Evolutionary conservation across 2,113 vertebrate species (phyloP).

Genomic region (Anolis carolinensis): DNA sequence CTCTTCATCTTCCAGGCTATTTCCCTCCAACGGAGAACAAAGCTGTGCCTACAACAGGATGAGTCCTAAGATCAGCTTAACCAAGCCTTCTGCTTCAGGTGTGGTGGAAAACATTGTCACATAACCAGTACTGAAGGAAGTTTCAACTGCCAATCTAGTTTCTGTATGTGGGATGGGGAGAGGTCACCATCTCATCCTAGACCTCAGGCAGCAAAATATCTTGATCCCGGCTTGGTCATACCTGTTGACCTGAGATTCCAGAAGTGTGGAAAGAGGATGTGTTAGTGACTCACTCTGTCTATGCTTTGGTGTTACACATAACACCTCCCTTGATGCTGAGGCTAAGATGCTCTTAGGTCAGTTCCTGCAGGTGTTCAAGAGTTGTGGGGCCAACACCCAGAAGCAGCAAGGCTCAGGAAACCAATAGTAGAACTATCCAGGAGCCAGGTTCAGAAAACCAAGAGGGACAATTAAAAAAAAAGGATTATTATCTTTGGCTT

Average conservation of each 20-base stretch:
- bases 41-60: no score
- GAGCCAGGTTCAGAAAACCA: neutral
- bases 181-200: neutral
- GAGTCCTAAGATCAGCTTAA: no score
- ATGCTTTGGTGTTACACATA: neutral
- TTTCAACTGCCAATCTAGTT: no score
- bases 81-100: no score
- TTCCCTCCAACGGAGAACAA: no score
- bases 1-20: no score
- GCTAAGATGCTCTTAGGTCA: neutral
- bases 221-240: neutral
- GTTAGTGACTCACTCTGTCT: neutral
- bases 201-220: neutral
- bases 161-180: neutral
- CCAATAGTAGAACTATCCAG: neutral
- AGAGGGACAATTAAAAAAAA: no score
- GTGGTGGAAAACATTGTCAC: no score
- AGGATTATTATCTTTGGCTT: no score
- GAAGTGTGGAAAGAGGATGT: neutral
- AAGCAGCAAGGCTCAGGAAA: neutral
- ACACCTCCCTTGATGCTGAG: neutral
- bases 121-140: no score
- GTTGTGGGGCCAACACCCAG: neutral
- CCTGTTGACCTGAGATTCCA: neutral
- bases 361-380: neutral